Evolutionary conservation across 2,797 vertebrate species (phyloP).

Genomic region (Xerus rutilus): DNA sequence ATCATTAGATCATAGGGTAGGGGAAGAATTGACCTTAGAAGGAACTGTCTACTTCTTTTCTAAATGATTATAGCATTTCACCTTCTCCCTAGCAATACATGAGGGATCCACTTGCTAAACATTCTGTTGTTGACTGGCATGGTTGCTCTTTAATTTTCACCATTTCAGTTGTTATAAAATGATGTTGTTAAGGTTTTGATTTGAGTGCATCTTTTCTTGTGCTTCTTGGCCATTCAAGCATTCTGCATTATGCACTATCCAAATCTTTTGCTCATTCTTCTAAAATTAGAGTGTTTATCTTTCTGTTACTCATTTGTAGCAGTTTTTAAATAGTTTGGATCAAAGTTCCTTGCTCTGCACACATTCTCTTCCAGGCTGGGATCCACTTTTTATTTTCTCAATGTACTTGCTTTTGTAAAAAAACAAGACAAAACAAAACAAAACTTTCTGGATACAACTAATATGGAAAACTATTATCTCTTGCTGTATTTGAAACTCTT

Average conservation of each 20-base stretch:
- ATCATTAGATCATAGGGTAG: neutral
- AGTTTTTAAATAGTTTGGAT: neutral
- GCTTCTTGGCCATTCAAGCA: neutral
- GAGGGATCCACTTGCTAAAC: neutral
- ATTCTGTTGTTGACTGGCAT: neutral
- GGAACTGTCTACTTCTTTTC: neutral
- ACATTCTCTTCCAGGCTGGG: neutral
- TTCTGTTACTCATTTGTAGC: neutral
- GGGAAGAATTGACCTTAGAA: neutral
- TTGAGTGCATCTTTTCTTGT: neutral
- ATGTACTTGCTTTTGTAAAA: neutral
- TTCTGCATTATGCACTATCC: neutral
- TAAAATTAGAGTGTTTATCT: neutral
- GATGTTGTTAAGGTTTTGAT: neutral
- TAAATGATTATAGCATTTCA: neutral
- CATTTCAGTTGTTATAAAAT: neutral
- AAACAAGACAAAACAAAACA: neutral
- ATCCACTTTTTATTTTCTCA: slow-evolving; percentile 25
- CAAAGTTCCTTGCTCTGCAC: neutral
- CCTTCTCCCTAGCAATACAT: neutral
- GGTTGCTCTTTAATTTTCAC: neutral
- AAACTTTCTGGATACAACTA: neutral
- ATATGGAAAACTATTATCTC: neutral
- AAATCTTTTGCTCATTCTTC: neutral
- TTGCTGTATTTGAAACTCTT: neutral